phyloP scores from a whole-genome alignment of 2,888 invertebrate genomes.

The Caenorhabditis becei region DNA sequence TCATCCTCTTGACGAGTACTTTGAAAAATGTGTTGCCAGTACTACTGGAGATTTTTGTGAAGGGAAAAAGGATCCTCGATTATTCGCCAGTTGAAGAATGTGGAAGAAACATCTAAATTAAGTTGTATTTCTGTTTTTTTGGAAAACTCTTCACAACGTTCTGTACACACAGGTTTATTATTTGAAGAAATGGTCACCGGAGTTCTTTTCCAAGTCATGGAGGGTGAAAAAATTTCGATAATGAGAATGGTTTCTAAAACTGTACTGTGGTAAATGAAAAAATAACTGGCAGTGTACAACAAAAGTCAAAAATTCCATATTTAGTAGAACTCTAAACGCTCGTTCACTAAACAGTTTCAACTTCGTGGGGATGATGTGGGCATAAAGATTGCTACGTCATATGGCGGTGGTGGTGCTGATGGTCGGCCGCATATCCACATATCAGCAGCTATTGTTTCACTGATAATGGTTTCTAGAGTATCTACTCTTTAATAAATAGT shows the following conservation, averaged over 20 bases:
- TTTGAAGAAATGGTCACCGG: too few relatives aligned
- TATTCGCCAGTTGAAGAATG: constrained; percentile 58
- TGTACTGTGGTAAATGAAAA: too few relatives aligned
- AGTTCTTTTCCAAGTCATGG: too few relatives aligned
- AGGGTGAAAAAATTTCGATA: too few relatives aligned
- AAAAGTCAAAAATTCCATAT: too few relatives aligned
- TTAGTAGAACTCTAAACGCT: too few relatives aligned
- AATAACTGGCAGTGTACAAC: too few relatives aligned
- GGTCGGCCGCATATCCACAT: constrained; percentile 74
- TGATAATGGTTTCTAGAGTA: constrained; percentile 65
- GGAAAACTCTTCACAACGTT: too few relatives aligned
- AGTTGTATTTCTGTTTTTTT: too few relatives aligned
- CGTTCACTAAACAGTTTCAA: not conserved
- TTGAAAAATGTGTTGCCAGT: constrained; percentile 70
- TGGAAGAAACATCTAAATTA: too few relatives aligned
- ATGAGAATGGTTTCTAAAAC: too few relatives aligned
- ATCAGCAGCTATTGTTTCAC: constrained; percentile 67
- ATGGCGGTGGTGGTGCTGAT: constrained; percentile 75
- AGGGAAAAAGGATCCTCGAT: constrained; percentile 72
- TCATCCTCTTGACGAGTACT: constrained; percentile 75
- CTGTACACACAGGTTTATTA: too few relatives aligned
- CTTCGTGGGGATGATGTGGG: constrained; percentile 41
- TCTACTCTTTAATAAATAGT: not conserved
- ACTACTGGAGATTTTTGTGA: constrained; percentile 74
- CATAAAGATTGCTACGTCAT: constrained; percentile 77